phyloP scores from a whole-genome alignment of 2,797 vertebrate genomes.

The Cercopithecus petaurista region DNA sequence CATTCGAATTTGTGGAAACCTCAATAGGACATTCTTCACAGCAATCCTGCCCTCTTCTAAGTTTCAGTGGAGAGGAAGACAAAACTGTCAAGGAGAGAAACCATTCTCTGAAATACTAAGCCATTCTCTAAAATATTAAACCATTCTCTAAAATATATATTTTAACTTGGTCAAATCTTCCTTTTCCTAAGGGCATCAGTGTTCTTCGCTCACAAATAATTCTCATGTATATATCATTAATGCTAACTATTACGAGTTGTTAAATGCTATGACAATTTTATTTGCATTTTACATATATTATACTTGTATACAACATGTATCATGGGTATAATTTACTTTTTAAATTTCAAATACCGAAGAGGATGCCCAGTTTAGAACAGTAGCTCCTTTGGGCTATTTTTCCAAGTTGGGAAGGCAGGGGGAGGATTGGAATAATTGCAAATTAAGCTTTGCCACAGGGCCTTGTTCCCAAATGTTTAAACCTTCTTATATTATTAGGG shows the following conservation, averaged over 20 bases:
- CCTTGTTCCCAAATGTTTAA: constrained; percentile 32
- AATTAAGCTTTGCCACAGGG: neutral
- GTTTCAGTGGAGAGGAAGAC: neutral
- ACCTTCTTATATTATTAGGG: neutral
- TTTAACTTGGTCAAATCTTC: neutral
- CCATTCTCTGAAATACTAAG: neutral
- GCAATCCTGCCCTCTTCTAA: neutral
- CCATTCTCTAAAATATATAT: neutral
- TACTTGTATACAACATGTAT: neutral
- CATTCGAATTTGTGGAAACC: constrained; percentile 22
- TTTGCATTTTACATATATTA: neutral
- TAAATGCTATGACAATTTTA: constrained; percentile 4
- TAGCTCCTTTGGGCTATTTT: neutral
- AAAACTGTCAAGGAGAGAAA: neutral
- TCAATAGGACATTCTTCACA: neutral
- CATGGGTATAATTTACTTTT: constrained; percentile 5
- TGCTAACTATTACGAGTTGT: neutral
- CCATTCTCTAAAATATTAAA: neutral
- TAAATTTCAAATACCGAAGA: constrained; percentile 47
- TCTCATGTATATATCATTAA: neutral
- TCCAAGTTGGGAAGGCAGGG: neutral
- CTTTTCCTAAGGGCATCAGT: neutral
- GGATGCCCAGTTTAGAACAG: neutral
- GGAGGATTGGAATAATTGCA: neutral
- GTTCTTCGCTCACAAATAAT: neutral